Conservation (phyloP, 2,888 invertebrate species). For the Luperina testacea region DNA sequence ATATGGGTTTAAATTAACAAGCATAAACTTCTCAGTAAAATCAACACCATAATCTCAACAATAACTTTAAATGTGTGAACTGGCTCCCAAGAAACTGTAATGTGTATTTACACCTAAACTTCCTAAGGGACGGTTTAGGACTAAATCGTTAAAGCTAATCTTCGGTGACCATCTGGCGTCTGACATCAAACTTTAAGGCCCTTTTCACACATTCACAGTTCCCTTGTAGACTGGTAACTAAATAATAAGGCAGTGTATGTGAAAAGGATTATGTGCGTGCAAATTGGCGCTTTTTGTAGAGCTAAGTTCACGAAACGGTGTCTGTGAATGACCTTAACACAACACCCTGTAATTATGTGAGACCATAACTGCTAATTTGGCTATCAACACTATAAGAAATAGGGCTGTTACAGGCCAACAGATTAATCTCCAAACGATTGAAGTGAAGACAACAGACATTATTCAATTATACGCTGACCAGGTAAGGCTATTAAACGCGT, state of each 20-base stretch:
- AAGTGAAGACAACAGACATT: slow-evolving; percentile 54
- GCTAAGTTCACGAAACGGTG: background rate
- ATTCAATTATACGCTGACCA: slow-evolving; percentile 62
- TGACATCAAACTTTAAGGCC: slow-evolving; percentile 42
- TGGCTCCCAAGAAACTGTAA: slow-evolving; percentile 42
- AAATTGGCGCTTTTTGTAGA: background rate
- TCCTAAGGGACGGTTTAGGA: slow-evolving; percentile 43
- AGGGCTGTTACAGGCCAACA: slow-evolving; percentile 5
- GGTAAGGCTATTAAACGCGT: slow-evolving; percentile 70
- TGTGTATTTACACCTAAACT: slow-evolving; percentile 36
- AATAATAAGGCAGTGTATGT: slow-evolving; percentile 6
- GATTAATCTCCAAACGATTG: slow-evolving; percentile 52
- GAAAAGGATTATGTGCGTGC: slow-evolving; percentile 1
- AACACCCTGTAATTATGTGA: slow-evolving; percentile 22
- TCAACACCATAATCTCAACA: slow-evolving; percentile 36
- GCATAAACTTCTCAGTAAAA: slow-evolving; percentile 28
- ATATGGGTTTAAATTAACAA: background rate
- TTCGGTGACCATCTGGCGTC: slow-evolving; percentile 47
- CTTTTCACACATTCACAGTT: slow-evolving; percentile 59
- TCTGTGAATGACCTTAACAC: slow-evolving; percentile 2
- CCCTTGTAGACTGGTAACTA: slow-evolving; percentile 14
- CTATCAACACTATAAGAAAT: slow-evolving; percentile 45
- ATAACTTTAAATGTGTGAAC: slow-evolving; percentile 45
- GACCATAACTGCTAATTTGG: slow-evolving; percentile 23
- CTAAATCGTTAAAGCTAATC: slow-evolving; percentile 56